Base-by-base conservation (phyloP, 2,888 invertebrate genomes). In the Cantharis rufa region DNA sequence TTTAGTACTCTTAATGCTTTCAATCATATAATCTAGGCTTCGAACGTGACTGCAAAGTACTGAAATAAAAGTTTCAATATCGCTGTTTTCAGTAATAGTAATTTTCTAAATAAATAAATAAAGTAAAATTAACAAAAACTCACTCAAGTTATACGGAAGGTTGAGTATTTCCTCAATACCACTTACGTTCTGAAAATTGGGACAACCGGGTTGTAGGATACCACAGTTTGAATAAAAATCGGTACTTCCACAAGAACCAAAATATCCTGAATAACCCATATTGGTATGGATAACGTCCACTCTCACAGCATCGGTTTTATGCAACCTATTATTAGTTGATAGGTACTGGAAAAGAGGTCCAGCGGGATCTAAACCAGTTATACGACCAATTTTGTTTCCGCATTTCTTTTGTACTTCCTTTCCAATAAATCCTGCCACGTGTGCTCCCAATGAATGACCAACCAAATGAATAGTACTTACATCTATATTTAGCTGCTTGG, bases 171-270 rank as follows among this genome's bases (percentile, higher is more conserved):
- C 27, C 0, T 48, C 21, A n/a, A 15, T 68, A 61, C 15, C 3
- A 15, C 7, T 15, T 62, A 62, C 15, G 4, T 32, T 32, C 13
- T 13, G 13, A 13, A 3, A 13, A 32, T 1, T 32, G 3, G 13
- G 32, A 32, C 32, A 32, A 32, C 75, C 75, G 5, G 62, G 62
- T 27, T 75, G 75, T 24, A 1, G 5, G 5, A 27, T 28, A 13
- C 75, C 75, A 28, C 75, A 70, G 16, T 75, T 75, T 2, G 75
- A 71, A 27, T n/a, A 71, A 32, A 75, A 75, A 27, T 75, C 71
- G 1, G 9, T 10, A 10, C 4, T 21, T 61, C 75, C 75, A 18
- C 75, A 75, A 27, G 4, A 10, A 15, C 21, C 70, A 48, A 15
- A 61, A 48, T 48, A 75, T 9, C 75, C 75, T 13, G 62, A 9